A percentile compares a stretch with the other conserved stretches of the same genome.
Conservation (phyloP, 2,888 invertebrate genomes). For the Agapostemon virescens region DNA sequence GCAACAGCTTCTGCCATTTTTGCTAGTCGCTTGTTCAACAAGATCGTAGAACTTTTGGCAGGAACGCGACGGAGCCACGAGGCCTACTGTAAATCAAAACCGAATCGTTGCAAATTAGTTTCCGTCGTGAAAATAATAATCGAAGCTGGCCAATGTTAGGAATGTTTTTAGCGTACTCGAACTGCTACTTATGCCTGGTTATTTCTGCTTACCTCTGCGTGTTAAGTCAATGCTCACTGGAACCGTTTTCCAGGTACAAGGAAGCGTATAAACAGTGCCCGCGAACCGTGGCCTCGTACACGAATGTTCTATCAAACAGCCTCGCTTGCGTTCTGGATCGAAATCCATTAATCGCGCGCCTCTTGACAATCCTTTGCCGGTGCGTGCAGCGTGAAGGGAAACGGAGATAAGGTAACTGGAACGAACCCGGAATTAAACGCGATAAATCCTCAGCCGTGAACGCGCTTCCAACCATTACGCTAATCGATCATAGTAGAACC, state of each 20-base stretch:
- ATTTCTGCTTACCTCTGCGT: not conserved
- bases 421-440: conserved; percentile 21
- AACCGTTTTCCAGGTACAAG: conserved; percentile 17
- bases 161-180: not conserved
- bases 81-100: not conserved
- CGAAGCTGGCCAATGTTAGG: not conserved
- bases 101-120: not conserved
- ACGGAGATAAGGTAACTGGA: conserved; percentile 21
- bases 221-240: conserved; percentile 2
- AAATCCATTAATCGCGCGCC: conserved; percentile 19
- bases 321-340: conserved; percentile 9
- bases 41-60: too few species aligned
- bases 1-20: too few species aligned
- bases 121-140: not conserved
- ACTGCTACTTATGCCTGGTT: too few species aligned
- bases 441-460: conserved; percentile 14
- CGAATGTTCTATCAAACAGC: conserved; percentile 2
- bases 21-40: too few species aligned
- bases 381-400: conserved; percentile 20
- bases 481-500: conserved; percentile 10
- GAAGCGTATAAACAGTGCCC: conserved; percentile 2
- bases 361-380: conserved; percentile 16
- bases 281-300: conserved; percentile 17
- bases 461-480: conserved; percentile 2
- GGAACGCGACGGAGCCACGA: not conserved